A percentile compares a stretch with the other conserved stretches of the same genome.
phyloP scores from a whole-genome alignment of 2,797 vertebrate species.

The Chrysocyon brachyurus region DNA sequence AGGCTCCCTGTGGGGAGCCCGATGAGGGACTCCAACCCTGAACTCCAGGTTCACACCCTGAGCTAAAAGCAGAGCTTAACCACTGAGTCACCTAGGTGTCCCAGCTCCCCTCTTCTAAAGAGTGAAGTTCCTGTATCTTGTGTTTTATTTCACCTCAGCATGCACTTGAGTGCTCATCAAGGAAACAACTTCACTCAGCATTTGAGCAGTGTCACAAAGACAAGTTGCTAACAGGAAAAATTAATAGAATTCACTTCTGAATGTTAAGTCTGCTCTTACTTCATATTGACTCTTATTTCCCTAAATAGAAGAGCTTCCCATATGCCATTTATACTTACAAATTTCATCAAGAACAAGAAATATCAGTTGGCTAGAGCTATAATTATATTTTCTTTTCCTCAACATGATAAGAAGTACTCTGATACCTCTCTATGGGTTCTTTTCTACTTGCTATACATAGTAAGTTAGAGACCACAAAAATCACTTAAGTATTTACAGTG shows the following conservation, averaged over 20 bases:
- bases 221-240: background rate
- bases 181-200: background rate
- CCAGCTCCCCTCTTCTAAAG: background rate
- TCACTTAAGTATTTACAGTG: background rate
- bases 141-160: background rate
- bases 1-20: too few relatives aligned
- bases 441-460: background rate
- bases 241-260: background rate
- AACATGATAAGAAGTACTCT: background rate
- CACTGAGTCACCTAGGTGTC: too few relatives aligned
- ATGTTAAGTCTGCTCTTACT: background rate
- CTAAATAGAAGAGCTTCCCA: background rate
- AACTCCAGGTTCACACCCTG: too few relatives aligned
- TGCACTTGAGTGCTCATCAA: background rate
- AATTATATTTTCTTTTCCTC: background rate
- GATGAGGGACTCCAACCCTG: too few relatives aligned
- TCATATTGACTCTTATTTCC: background rate
- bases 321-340: background rate
- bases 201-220: background rate
- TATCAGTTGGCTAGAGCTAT: background rate
- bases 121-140: background rate
- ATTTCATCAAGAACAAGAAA: constrained; percentile 73
- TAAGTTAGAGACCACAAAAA: constrained; percentile 26
- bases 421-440: background rate
- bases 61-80: too few relatives aligned